Evolutionary conservation across 2,888 invertebrate genomes (phyloP).

Genomic region (Drosophila algonquin): DNA sequence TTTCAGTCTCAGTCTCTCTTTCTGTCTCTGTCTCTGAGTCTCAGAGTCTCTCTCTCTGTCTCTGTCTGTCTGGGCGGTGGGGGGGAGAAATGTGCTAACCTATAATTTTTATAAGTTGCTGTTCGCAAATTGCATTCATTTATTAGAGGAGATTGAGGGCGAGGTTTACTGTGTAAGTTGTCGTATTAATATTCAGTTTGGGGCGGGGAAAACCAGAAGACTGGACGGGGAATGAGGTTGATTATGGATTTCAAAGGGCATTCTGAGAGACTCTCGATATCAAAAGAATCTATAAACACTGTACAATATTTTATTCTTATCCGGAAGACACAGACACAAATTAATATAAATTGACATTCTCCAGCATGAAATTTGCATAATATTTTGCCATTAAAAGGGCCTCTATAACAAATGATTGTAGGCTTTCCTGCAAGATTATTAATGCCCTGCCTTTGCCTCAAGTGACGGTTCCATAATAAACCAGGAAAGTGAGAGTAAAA

Average conservation of each 20-base stretch:
- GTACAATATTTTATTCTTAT: background rate
- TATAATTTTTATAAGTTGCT: slow-evolving; percentile 48
- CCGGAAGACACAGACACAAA: background rate
- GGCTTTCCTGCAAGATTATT: slow-evolving; percentile 54
- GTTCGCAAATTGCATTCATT: slow-evolving; percentile 57
- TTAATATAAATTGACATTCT: slow-evolving; percentile 7
- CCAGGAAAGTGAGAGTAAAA: slow-evolving; percentile 51
- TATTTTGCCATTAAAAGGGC: slow-evolving; percentile 18
- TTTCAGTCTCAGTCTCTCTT: slow-evolving; percentile 8
- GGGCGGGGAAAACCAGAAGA: background rate
- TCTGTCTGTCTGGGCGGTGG: background rate
- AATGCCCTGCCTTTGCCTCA: slow-evolving; percentile 57
- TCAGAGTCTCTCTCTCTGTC: background rate
- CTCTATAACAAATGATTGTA: slow-evolving; percentile 49
- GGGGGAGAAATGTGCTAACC: slow-evolving; percentile 28
- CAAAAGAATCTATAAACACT: background rate
- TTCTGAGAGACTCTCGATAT: background rate
- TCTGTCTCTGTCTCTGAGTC: slow-evolving; percentile 2
- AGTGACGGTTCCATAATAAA: slow-evolving; percentile 60
- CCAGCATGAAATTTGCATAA: slow-evolving; percentile 10
- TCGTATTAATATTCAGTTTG: slow-evolving; percentile 41
- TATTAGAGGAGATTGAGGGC: slow-evolving; percentile 35
- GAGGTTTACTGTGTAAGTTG: slow-evolving; percentile 17
- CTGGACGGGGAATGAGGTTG: slow-evolving; percentile 7
- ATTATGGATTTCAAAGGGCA: slow-evolving; percentile 11